A percentile compares a stretch with the other conserved stretches of the same genome.
Evolutionary conservation across 2,113 vertebrate species (phyloP).

Genomic region (Dissostichus mawsoni): DNA sequence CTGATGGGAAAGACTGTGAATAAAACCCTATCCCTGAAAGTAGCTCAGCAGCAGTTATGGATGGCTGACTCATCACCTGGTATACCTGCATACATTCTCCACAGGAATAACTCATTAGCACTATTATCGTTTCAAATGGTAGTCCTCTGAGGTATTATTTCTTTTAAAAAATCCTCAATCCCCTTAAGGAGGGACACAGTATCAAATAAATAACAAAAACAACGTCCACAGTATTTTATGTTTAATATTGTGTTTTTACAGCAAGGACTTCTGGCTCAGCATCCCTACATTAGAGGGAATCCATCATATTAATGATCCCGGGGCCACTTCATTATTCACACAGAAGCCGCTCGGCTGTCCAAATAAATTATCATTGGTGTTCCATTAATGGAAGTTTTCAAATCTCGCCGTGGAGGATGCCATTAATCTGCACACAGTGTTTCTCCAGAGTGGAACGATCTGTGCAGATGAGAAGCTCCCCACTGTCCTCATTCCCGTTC

Average conservation of each 20-base stretch:
- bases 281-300: constrained; percentile 61
- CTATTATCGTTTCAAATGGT: constrained; percentile 18
- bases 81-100: constrained; percentile 36
- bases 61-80: constrained; percentile 55
- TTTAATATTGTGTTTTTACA: constrained; percentile 10
- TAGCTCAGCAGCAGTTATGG: constrained; percentile 19
- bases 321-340: constrained; percentile 74
- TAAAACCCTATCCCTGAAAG: constrained; percentile 46
- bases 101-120: constrained; percentile 52
- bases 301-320: constrained; percentile 75
- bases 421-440: constrained; percentile 65
- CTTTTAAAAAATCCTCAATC: constrained; percentile 24
- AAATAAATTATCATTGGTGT: constrained; percentile 76
- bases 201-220: constrained; percentile 48
- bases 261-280: constrained; percentile 37
- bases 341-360: constrained; percentile 67
- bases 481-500: constrained; percentile 41
- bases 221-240: constrained; percentile 25
- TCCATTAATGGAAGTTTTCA: constrained; percentile 75
- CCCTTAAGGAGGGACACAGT: background rate
- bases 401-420: constrained; percentile 60
- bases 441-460: constrained; percentile 45
- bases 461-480: constrained; percentile 63
- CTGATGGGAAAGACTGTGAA: constrained; percentile 27
- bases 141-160: constrained; percentile 36